Base-by-base conservation (phyloP, 92 coral and sea anemone species). In the Chrysogorgia sp. region DNA sequence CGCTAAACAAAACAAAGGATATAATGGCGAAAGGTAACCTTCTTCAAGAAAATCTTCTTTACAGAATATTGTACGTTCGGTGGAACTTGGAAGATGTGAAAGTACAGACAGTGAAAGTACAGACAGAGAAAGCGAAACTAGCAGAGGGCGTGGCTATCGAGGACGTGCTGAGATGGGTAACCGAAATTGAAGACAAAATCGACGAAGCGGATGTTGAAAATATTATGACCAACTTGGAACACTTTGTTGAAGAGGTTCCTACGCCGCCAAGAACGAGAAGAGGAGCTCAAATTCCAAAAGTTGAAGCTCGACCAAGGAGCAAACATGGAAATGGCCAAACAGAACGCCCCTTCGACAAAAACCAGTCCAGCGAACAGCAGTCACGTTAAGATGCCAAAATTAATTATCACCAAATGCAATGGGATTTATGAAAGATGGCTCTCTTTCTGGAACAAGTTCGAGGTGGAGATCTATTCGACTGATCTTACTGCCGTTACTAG, bases 371-470 rank as follows among this genome's bases (percentile, higher is more conserved):
- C 31, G 31, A 57, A 57, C 29, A 29, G 6, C 29, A 57, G 34
- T 23, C 29, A 23, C 32, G 63, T 57, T 23, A 80, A 85, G 41
- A 48, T 84, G 45, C 85, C 88, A 33, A 84, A 84, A 74, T 67
- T 84, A 41, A 48, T 40, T n/a, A 75, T 80, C 23, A 74, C 83
- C n/a, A 40, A 75, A 29, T 81, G 34, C 57, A 66, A 67, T 68
- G 83, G 90, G 19, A 70, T 74, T 19, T 55, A 63, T 47, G 86
- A 75, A 28, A 65, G 74, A 34, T 81, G 79, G 89, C 45, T n/a
- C n/a, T n/a, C n/a, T n/a, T n/a, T n/a, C n/a, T n/a, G n/a, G n/a
- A n/a, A n/a, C n/a, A n/a, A n/a, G n/a, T n/a, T n/a, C n/a, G n/a
- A n/a, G n/a, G n/a, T n/a, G n/a, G n/a, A n/a, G n/a, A n/a, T n/a